Evolutionary conservation across 2,113 vertebrate species (phyloP).

Genomic region (Ameiurus melas): DNA sequence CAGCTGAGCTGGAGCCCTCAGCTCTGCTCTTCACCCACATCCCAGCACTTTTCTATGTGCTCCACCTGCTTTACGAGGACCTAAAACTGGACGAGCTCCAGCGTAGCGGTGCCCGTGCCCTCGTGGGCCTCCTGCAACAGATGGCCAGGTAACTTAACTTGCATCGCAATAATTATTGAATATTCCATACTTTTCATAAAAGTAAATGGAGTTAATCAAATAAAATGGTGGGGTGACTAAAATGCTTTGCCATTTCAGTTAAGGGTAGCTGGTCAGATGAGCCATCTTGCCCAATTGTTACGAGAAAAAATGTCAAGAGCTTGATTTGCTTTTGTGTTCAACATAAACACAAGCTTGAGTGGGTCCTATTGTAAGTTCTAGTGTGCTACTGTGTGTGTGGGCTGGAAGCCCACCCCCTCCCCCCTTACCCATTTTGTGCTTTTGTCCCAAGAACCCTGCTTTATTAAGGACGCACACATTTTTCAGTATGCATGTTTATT

Average conservation of each 20-base stretch:
- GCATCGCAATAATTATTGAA: not conserved
- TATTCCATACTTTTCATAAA: not conserved
- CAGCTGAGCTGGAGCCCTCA: conserved; percentile 82
- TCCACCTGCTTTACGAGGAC: conserved; percentile 94
- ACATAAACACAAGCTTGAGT: conserved; percentile 34
- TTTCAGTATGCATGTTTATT: not conserved
- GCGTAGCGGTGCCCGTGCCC: conserved; percentile 81
- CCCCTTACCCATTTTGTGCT: not conserved
- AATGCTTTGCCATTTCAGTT: conserved; percentile 10
- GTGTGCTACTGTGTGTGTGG: conserved; percentile 17
- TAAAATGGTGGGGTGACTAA: not conserved
- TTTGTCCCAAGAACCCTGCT: conserved; percentile 31
- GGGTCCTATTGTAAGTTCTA: conserved; percentile 33
- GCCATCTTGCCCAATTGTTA: conserved; percentile 27
- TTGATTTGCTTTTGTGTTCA: conserved; percentile 20
- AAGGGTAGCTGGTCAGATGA: conserved; percentile 1
- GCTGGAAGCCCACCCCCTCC: conserved; percentile 5
- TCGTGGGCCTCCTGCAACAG: conserved; percentile 89
- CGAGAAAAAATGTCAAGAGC: conserved; percentile 47
- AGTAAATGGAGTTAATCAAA: not conserved
- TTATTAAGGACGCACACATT: not conserved
- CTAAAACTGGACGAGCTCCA: conserved; percentile 91
- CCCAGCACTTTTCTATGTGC: conserved; percentile 90
- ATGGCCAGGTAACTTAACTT: conserved; percentile 81
- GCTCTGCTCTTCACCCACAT: conserved; percentile 89